phyloP scores from a whole-genome alignment of 2,888 invertebrate species.

The Falcaria lacertinaria region DNA sequence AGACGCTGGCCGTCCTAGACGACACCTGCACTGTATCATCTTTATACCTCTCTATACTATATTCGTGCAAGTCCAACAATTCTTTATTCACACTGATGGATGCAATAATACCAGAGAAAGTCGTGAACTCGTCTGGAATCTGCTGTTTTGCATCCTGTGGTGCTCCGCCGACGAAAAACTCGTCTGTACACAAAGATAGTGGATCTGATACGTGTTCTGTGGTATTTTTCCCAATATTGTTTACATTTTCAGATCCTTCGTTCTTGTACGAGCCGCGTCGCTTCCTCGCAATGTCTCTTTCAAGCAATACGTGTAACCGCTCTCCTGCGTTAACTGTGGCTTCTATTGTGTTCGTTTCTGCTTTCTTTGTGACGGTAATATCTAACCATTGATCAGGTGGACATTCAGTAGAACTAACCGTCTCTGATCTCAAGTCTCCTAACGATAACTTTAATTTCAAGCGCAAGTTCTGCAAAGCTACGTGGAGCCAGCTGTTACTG shows the following conservation, averaged over 20 bases:
- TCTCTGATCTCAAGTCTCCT: conserved; percentile 44
- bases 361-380: conserved; percentile 48
- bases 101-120: conserved; percentile 51
- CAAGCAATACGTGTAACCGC: conserved; percentile 49
- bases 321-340: conserved; percentile 56
- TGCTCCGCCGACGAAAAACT: conserved; percentile 58
- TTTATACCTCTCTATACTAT: conserved; percentile 45
- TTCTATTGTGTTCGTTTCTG: conserved; percentile 55
- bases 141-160: conserved; percentile 34
- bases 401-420: conserved; percentile 52
- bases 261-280: conserved; percentile 8
- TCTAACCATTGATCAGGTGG: conserved; percentile 62
- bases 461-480: conserved; percentile 56
- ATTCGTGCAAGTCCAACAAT: conserved; percentile 50
- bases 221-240: not conserved
- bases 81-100: conserved; percentile 45
- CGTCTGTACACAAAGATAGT: conserved; percentile 45
- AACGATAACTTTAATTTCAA: conserved; percentile 53
- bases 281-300: conserved; percentile 20
- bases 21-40: conserved; percentile 53
- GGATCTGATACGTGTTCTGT: not conserved
- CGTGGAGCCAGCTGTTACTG: conserved; percentile 44
- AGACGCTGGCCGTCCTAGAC: conserved; percentile 61
- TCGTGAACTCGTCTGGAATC: conserved; percentile 36
- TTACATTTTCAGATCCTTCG: not conserved